Conservation (phyloP, 2,113 vertebrate species). For the Nicator chloris region DNA sequence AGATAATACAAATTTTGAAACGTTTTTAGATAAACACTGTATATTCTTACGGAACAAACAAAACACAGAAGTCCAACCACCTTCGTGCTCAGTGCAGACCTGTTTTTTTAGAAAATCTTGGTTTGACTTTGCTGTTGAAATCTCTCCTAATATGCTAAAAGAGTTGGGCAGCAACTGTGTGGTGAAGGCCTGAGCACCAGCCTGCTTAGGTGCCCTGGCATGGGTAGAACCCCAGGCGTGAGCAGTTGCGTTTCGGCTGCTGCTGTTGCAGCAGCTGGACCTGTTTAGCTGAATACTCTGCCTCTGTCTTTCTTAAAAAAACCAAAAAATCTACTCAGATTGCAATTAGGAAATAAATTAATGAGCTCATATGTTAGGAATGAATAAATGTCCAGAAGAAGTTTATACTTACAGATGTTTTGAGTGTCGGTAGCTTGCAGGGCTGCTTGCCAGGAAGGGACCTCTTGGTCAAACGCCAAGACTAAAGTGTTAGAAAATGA, state of each 20-base stretch:
- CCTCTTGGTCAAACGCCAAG: conserved; percentile 30
- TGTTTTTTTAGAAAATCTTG: conserved; percentile 3
- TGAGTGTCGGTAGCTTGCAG: conserved; percentile 42
- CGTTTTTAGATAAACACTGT: background rate
- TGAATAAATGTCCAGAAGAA: conserved; percentile 63
- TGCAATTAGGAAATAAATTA: conserved; percentile 64
- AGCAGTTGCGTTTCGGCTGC: conserved; percentile 63
- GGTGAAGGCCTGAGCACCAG: conserved; percentile 34
- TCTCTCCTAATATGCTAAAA: background rate
- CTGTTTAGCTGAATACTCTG: conserved; percentile 37
- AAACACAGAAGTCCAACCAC: background rate
- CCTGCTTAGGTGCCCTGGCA: conserved; percentile 62
- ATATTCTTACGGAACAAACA: background rate
- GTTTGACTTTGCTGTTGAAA: background rate
- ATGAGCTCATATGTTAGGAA: conserved; percentile 73
- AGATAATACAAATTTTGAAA: background rate
- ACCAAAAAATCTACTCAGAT: background rate
- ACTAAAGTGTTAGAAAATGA: conserved; percentile 54
- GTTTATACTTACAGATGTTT: conserved; percentile 73
- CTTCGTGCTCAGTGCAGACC: background rate
- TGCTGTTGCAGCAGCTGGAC: conserved; percentile 67
- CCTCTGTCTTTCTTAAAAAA: background rate
- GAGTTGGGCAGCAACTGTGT: conserved; percentile 49
- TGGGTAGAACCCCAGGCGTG: conserved; percentile 52
- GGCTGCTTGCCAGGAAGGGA: conserved; percentile 5